phyloP scores from a whole-genome alignment of 2,888 invertebrate species.

The Dicycla oo region DNA sequence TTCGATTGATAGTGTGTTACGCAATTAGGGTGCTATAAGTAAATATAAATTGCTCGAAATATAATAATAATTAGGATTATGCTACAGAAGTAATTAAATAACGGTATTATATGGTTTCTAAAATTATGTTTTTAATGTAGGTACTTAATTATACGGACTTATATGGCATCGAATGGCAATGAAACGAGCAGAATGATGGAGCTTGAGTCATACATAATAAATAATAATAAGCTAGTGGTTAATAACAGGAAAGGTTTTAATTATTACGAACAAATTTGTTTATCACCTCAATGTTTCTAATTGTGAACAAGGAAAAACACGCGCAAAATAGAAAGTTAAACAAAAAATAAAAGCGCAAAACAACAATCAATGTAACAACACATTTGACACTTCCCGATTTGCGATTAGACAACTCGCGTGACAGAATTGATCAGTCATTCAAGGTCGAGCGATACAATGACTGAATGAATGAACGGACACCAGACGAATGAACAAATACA shows the following conservation, averaged over 20 bases:
- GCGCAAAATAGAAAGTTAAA: constrained; percentile 40
- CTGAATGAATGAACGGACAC: constrained; percentile 45
- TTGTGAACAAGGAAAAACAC: constrained; percentile 25
- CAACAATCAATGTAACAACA: constrained; percentile 32
- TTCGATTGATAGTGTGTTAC: no score
- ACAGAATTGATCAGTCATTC: constrained; percentile 40
- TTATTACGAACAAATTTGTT: constrained; percentile 27
- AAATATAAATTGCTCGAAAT: not conserved
- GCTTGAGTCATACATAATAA: constrained; percentile 23
- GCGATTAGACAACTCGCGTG: constrained; percentile 48
- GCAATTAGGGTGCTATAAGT: no score
- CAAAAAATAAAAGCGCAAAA: constrained; percentile 34
- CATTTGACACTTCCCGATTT: constrained; percentile 48
- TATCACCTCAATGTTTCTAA: constrained; percentile 17
- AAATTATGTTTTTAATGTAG: constrained; percentile 5
- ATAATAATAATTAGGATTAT: not conserved
- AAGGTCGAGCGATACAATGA: constrained; percentile 47
- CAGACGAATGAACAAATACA: constrained; percentile 47
- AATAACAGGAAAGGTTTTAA: constrained; percentile 35
- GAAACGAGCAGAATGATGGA: constrained; percentile 22
- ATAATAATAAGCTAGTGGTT: constrained; percentile 7
- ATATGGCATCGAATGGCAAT: constrained; percentile 14
- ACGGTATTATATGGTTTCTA: constrained; percentile 2
- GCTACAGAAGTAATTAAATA: constrained; percentile 6
- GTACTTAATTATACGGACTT: constrained; percentile 1